A percentile compares a stretch with the other conserved stretches of the same genome.
Evolutionary conservation across 2,797 vertebrate genomes (phyloP).

Genomic region (Catamblyrhynchus diadema): DNA sequence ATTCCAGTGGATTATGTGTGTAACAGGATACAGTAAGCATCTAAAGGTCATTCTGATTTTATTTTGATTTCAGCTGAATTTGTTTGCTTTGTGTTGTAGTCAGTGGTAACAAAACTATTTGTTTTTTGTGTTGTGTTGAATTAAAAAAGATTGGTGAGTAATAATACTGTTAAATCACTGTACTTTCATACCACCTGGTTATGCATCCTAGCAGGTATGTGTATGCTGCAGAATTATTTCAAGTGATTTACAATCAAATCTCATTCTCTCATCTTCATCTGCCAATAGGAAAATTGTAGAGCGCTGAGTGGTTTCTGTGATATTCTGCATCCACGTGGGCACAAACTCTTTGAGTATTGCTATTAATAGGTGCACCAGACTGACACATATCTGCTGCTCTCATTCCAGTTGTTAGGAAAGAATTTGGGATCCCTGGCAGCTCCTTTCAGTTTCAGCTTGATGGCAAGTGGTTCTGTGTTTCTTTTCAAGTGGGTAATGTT

Average conservation of each 20-base stretch:
- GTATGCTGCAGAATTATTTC: not conserved
- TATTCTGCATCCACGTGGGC: not conserved
- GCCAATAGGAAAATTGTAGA: not conserved
- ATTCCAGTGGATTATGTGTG: not conserved
- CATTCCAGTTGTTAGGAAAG: not conserved
- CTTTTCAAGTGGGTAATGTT: not conserved
- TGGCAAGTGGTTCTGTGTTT: not conserved
- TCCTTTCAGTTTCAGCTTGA: not conserved
- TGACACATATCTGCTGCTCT: not conserved
- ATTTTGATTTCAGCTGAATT: not conserved
- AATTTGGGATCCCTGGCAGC: not conserved
- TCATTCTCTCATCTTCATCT: not conserved
- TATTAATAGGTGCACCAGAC: not conserved
- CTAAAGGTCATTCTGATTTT: not conserved
- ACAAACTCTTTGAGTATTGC: not conserved
- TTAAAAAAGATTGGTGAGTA: not conserved
- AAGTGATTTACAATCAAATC: not conserved
- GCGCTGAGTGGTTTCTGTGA: not conserved
- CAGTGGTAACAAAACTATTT: not conserved
- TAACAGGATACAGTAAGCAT: rapidly evolving
- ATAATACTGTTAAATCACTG: not conserved
- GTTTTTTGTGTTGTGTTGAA: not conserved
- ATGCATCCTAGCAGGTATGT: not conserved
- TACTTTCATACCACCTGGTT: not conserved
- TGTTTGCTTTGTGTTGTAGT: not conserved